A percentile compares a stretch with the other conserved stretches of the same genome.
Evolutionary conservation across 2,797 vertebrate species (phyloP).

Genomic region (Lutjanus campechanus): DNA sequence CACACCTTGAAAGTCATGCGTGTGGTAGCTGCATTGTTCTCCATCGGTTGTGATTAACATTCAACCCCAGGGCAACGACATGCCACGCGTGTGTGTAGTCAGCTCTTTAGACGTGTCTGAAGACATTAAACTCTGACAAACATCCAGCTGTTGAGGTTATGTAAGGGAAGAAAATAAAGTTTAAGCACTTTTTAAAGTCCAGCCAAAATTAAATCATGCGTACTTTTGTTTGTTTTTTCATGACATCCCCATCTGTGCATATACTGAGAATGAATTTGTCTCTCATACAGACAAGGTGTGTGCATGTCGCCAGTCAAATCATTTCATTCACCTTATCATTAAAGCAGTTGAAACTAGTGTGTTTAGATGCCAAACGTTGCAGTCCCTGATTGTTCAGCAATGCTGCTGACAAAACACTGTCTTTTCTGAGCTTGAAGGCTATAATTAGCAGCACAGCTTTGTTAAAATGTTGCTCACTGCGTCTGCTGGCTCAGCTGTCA

Average conservation of each 20-base stretch:
- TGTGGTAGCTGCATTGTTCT: conserved; percentile 56
- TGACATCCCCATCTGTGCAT: not conserved
- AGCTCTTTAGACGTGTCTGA: conserved; percentile 25
- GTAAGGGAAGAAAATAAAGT: conserved; percentile 11
- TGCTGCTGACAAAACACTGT: not conserved
- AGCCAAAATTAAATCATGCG: not conserved
- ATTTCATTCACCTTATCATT: not conserved
- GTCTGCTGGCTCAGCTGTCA: not conserved
- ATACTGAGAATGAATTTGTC: not conserved
- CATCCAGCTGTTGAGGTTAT: conserved; percentile 41
- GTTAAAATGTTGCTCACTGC: not conserved
- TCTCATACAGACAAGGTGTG: not conserved
- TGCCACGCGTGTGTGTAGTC: conserved; percentile 25
- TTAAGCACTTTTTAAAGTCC: not conserved
- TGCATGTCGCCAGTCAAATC: not conserved
- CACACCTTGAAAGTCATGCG: conserved; percentile 56
- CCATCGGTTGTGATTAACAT: conserved; percentile 56
- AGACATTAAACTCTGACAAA: conserved; percentile 42
- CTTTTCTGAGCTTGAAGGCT: not conserved
- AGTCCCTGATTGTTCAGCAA: not conserved
- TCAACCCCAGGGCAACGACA: conserved; percentile 27
- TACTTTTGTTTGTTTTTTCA: not conserved
- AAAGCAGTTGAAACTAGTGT: not conserved
- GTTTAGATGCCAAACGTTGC: not conserved
- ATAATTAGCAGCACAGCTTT: not conserved